These are phyloP conservation scores for Drosophila buzzatii DNA, from an alignment of 2,888 invertebrate genomes.

Conservation along the genomic window DNA sequence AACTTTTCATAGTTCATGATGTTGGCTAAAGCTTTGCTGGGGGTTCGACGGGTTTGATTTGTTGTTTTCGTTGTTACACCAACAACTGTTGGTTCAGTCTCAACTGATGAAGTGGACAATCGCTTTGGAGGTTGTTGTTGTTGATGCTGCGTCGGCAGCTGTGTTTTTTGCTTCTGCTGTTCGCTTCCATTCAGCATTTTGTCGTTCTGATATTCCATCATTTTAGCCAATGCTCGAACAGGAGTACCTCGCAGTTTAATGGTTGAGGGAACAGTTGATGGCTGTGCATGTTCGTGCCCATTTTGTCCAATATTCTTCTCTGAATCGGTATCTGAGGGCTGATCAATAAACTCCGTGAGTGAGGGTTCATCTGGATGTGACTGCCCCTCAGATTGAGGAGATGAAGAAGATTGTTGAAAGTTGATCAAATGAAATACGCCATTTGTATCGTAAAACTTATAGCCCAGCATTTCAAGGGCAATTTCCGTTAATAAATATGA, in stretches of 20 bases:
- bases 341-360: slow-evolving; percentile 54
- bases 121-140: neutral
- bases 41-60: slow-evolving; percentile 32
- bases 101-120: neutral
- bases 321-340: neutral
- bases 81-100: neutral
- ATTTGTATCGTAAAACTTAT: slow-evolving; percentile 82
- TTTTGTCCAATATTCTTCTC: slow-evolving; percentile 34
- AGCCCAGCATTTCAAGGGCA: slow-evolving; percentile 84
- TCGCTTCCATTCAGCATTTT: slow-evolving; percentile 28
- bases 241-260: slow-evolving; percentile 18
- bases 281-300: slow-evolving; percentile 3
- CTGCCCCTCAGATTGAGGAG: slow-evolving; percentile 41
- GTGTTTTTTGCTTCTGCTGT: neutral
- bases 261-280: neutral
- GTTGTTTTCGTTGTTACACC: neutral
- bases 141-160: neutral
- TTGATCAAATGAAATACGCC: slow-evolving; percentile 78
- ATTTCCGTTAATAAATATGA: slow-evolving; percentile 84
- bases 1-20: slow-evolving; percentile 54
- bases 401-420: slow-evolving; percentile 66
- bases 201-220: slow-evolving; percentile 13
- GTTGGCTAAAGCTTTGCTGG: slow-evolving; percentile 48
- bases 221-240: slow-evolving; percentile 14
- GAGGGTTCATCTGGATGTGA: slow-evolving; percentile 56